Evolutionary conservation across 2,113 vertebrate species (phyloP).

Genomic region (Amphiprion percula): DNA sequence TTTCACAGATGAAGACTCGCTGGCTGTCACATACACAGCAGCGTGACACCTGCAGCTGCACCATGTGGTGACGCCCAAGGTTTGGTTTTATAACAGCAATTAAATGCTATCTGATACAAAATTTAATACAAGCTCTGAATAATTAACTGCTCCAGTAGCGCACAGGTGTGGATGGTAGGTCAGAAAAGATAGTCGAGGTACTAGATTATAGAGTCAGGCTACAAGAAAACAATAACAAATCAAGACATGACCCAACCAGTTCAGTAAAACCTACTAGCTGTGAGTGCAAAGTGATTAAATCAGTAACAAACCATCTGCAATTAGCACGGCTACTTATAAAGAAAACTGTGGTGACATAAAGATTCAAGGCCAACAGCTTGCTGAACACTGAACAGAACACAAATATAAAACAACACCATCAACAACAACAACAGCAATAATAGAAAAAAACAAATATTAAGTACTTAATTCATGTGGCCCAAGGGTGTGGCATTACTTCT

Average conservation of each 20-base stretch:
- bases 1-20: neutral
- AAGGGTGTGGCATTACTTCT: neutral
- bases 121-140: neutral
- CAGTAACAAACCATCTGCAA: too few species aligned
- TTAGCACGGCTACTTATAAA: neutral
- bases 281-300: too few species aligned
- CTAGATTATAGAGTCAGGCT: too few species aligned
- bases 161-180: neutral
- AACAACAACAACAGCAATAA: neutral
- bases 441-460: neutral
- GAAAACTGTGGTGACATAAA: neutral
- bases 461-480: neutral
- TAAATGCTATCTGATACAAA: neutral
- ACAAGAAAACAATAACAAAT: too few species aligned
- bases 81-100: too few species aligned
- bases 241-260: too few species aligned
- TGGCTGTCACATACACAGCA: neutral
- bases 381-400: neutral
- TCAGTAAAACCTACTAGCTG: too few species aligned
- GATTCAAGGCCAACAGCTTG: neutral
- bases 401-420: neutral
- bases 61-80: too few species aligned
- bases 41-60: neutral
- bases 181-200: neutral
- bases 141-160: neutral